phyloP scores from a whole-genome alignment of 2,113 vertebrate genomes.

The Pitta sordida region DNA sequence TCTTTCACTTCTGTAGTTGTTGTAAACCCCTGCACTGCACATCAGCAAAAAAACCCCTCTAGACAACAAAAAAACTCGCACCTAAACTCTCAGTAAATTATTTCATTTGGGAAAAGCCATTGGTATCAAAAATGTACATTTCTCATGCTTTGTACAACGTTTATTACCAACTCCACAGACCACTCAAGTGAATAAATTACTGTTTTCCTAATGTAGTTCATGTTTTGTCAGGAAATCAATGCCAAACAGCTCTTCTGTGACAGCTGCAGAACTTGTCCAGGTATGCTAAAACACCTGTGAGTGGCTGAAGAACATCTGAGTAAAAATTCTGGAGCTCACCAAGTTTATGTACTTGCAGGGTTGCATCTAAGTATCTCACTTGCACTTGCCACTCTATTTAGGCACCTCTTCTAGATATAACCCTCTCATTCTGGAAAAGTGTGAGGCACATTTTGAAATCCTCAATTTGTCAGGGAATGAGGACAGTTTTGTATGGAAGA shows the following conservation, averaged over 20 bases:
- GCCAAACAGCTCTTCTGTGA: neutral
- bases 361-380: neutral
- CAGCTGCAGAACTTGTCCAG: neutral
- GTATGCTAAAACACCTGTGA: neutral
- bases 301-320: neutral
- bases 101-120: neutral
- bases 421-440: neutral
- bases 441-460: neutral
- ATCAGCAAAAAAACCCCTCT: neutral
- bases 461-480: rapidly evolving
- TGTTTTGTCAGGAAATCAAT: neutral
- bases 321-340: neutral
- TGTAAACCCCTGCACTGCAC: rapidly evolving
- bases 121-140: neutral
- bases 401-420: neutral
- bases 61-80: neutral
- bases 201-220: neutral
- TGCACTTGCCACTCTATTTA: neutral
- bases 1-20: neutral
- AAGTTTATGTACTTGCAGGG: neutral
- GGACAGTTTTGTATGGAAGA: neutral
- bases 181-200: neutral
- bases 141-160: neutral
- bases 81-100: rapidly evolving
- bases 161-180: neutral